Base-by-base conservation (phyloP, 2,113 vertebrate species). In the Chrysemys picta region DNA sequence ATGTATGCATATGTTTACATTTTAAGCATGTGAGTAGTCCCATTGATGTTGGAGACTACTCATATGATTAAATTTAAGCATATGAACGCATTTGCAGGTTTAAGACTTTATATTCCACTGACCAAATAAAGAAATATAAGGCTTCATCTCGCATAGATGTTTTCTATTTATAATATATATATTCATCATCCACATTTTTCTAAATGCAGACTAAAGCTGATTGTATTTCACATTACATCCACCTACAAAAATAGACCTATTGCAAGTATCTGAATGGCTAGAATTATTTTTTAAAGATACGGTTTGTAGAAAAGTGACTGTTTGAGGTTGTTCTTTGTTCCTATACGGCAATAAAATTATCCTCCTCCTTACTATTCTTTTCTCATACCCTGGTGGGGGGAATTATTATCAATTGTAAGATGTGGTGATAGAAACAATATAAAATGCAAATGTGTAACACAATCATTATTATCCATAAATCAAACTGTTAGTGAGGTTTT, bases 391-490 rank as follows among this genome's bases (percentile, higher is more conserved):
- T n/a, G 96, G 1, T 87, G 57, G 89, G 31, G 31, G 87, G 50
- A 92, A 90, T 87, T 87, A 45, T 84, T 94, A 81, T 92, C 91
- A 92, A 85, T 97, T 96, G 94, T 1, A 3, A 25, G 10, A 87
- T 89, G 31, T 84, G 85, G 22, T 88, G 42, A 81, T 59, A 93
- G 65, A 95, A 97, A 87, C 35, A 90, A 83, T 69, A 54, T 93
- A 88, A 93, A 95, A 90, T 94, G 57, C 76, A 87, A 50, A 52
- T 65, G 42, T 89, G n/a, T 50, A 47, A 45, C 42, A 45, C 6
- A 93, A 96, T 89, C 29, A 87, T 83, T 94, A 82, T 87, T 93
- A 93, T 79, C 84, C 57, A 91, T 93, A 93, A 72, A 89, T 96
- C 89, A 96, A 91, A 84, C 45, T 45, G 8, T 79, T 80, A 82